Conservation (phyloP, 2,113 vertebrate genomes). For the Syrmaticus mikado region DNA sequence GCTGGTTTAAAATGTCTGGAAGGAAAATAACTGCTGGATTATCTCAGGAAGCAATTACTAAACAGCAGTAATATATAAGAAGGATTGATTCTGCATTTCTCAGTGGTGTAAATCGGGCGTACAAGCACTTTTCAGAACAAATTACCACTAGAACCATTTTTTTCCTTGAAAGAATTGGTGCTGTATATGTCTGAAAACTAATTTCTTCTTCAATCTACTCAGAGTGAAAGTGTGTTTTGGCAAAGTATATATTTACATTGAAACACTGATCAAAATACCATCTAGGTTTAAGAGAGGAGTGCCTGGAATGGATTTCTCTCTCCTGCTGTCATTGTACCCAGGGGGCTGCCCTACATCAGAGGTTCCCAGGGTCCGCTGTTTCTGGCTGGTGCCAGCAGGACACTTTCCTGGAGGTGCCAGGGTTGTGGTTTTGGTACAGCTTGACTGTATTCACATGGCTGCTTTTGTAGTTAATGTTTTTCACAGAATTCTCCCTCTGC, state of each 20-base stretch:
- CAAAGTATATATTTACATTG: neutral
- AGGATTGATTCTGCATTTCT: neutral
- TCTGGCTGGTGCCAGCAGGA: neutral
- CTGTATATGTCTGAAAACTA: neutral
- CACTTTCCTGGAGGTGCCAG: neutral
- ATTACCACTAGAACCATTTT: neutral
- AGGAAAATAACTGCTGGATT: neutral
- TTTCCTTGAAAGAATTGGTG: neutral
- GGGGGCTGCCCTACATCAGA: neutral
- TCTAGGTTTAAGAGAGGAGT: neutral
- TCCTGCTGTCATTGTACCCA: neutral
- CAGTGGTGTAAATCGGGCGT: neutral
- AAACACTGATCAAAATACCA: neutral
- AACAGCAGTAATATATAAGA: neutral
- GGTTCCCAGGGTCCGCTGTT: neutral
- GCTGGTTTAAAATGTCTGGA: neutral
- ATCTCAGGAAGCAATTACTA: neutral
- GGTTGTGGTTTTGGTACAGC: neutral
- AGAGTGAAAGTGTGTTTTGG: neutral
- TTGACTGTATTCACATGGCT: neutral
- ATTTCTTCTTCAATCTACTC: neutral
- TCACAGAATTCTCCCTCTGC: neutral
- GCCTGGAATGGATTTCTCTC: neutral
- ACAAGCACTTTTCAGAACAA: neutral
- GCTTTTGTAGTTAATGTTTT: neutral